phyloP scores from a whole-genome alignment of 1,140 invertebrate species.

The Drosophila sulfurigaster region DNA sequence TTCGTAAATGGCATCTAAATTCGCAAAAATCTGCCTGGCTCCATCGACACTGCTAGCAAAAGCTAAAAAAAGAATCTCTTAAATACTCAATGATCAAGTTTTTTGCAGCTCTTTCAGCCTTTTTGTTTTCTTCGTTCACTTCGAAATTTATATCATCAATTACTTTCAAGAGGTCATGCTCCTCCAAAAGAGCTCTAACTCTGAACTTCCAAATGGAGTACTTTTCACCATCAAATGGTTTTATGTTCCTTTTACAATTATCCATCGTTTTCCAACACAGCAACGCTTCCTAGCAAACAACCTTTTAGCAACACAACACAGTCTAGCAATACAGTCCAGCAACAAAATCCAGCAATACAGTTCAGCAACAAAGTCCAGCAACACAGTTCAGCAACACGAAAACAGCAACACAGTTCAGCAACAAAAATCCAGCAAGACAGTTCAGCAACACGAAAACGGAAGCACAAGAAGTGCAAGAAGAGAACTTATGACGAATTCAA shows the following conservation, averaged over 20 bases:
- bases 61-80: constrained; percentile 73
- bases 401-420: too few relatives aligned
- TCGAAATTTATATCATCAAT: constrained; percentile 21
- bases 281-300: too few relatives aligned
- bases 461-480: too few relatives aligned
- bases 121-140: constrained; percentile 23
- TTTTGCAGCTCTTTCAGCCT: constrained; percentile 68
- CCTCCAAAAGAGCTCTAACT: not conserved
- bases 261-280: not conserved
- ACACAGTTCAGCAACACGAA: too few relatives aligned
- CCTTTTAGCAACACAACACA: too few relatives aligned
- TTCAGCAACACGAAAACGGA: too few relatives aligned
- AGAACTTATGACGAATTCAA: too few relatives aligned
- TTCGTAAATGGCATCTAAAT: too few relatives aligned
- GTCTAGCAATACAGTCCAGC: too few relatives aligned
- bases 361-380: too few relatives aligned
- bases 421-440: too few relatives aligned
- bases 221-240: constrained; percentile 24
- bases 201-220: constrained; percentile 29
- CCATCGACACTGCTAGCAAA: constrained; percentile 68
- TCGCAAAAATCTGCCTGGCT: constrained; percentile 65
- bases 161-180: not conserved
- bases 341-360: too few relatives aligned
- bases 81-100: constrained; percentile 77
- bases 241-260: constrained; percentile 20